phyloP scores from a whole-genome alignment of 1,140 invertebrate species.

The Bombus soroeensis region DNA sequence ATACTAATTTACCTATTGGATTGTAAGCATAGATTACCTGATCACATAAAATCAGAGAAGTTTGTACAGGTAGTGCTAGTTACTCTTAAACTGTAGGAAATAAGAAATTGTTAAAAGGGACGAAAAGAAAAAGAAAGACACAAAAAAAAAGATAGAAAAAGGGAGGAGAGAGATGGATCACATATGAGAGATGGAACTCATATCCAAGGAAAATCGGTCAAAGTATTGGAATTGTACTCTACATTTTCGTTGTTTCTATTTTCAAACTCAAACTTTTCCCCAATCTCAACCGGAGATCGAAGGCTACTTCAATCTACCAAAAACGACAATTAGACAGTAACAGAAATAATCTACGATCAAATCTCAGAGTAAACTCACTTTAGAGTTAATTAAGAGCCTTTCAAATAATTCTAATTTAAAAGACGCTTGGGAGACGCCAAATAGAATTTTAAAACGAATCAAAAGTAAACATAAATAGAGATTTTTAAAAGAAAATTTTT shows the following conservation, averaged over 20 bases:
- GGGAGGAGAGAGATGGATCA: background rate
- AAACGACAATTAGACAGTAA: background rate
- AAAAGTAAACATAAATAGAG: background rate
- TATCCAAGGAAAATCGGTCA: conserved; percentile 34
- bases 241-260: conserved; percentile 20
- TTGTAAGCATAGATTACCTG: conserved; percentile 2
- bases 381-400: background rate
- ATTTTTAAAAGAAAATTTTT: background rate
- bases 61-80: background rate
- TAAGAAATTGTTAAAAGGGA: background rate
- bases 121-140: background rate
- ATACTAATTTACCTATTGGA: conserved; percentile 8
- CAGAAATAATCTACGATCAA: background rate
- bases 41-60: background rate
- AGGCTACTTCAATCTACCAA: conserved; percentile 1
- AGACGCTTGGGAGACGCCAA: background rate
- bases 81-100: background rate
- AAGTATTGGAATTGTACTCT: conserved; percentile 57
- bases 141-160: background rate
- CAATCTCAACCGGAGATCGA: conserved; percentile 10
- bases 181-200: too few relatives aligned
- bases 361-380: background rate
- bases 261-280: background rate
- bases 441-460: background rate
- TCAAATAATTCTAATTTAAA: background rate